Percentiles rank a stretch among this genome's conserved stretches.
Conservation (phyloP, 1,140 invertebrate species). For the Pemphigus obesinymphae region DNA sequence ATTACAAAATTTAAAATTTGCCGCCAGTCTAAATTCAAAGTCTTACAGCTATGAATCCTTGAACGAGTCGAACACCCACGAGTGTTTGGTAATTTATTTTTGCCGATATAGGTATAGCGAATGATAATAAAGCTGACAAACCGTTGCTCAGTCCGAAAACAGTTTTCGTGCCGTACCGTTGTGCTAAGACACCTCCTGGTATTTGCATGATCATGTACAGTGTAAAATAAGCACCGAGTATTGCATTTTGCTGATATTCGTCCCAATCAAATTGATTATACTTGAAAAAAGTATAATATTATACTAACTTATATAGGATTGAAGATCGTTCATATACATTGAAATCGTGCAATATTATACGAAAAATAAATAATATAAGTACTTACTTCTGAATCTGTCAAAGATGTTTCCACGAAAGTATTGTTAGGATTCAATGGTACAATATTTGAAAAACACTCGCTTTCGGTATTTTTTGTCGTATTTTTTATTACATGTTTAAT, state of each 20-base stretch:
- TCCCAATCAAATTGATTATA: slow-evolving; percentile 61
- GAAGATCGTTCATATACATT: too few relatives aligned
- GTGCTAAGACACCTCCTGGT: slow-evolving; percentile 68
- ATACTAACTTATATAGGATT: too few relatives aligned
- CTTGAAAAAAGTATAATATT: too few relatives aligned
- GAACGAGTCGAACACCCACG: slow-evolving; percentile 62
- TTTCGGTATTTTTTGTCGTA: not conserved
- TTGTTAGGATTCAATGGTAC: not conserved
- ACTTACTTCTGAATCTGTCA: not conserved
- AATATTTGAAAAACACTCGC: not conserved
- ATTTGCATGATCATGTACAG: slow-evolving; percentile 68
- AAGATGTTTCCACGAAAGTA: not conserved
- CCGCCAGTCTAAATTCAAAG: too few relatives aligned
- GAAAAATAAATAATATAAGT: too few relatives aligned
- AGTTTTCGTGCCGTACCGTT: slow-evolving; percentile 65
- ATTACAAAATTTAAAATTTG: not conserved
- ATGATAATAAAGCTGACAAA: slow-evolving; percentile 63
- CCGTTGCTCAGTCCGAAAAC: slow-evolving; percentile 67
- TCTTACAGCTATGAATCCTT: slow-evolving; percentile 69
- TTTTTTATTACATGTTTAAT: slow-evolving; percentile 51
- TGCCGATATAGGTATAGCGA: slow-evolving; percentile 64
- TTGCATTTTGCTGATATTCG: slow-evolving; percentile 61
- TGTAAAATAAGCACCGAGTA: slow-evolving; percentile 72
- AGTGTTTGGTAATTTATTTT: slow-evolving; percentile 58
- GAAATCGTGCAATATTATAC: too few relatives aligned